phyloP scores from a whole-genome alignment of 2,888 invertebrate genomes.

The Hesperia comma region DNA sequence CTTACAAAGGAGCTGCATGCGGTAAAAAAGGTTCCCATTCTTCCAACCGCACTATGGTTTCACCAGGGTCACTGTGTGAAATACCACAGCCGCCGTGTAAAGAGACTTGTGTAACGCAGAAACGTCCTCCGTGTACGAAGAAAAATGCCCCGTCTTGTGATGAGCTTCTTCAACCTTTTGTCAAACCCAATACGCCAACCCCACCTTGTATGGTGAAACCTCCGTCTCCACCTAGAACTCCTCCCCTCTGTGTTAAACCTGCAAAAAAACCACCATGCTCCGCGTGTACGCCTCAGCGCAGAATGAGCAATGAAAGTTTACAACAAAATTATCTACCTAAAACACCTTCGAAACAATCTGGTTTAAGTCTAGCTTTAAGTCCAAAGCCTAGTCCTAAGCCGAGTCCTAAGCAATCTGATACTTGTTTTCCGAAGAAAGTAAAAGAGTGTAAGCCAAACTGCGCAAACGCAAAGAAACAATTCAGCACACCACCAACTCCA shows the following conservation, averaged over 20 bases:
- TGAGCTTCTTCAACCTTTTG: constrained; percentile 24
- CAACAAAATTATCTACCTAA: constrained; percentile 14
- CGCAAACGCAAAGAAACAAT: constrained; percentile 37
- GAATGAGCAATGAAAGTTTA: constrained; percentile 1
- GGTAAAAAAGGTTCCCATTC: constrained; percentile 39
- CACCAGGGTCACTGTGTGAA: constrained; percentile 43
- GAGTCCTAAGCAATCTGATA: constrained; percentile 26
- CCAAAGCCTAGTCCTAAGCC: constrained; percentile 24
- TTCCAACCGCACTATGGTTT: constrained; percentile 48
- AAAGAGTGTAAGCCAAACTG: constrained; percentile 48
- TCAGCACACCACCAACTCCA: neutral
- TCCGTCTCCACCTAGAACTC: constrained; percentile 30
- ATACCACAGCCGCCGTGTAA: constrained; percentile 50
- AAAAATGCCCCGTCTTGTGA: constrained; percentile 39
- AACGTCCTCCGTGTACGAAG: constrained; percentile 47
- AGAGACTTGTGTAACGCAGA: constrained; percentile 43
- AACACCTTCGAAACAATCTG: constrained; percentile 36
- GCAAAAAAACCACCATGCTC: constrained; percentile 16
- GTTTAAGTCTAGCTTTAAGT: constrained; percentile 14
- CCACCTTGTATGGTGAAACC: constrained; percentile 36
- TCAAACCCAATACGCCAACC: constrained; percentile 7
- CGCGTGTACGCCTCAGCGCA: neutral
- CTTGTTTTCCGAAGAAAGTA: constrained; percentile 16
- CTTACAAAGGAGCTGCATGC: constrained; percentile 50
- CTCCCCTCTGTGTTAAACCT: constrained; percentile 17